Evolutionary conservation across 2,113 vertebrate species (phyloP).

Genomic region (Ciconia maguari): DNA sequence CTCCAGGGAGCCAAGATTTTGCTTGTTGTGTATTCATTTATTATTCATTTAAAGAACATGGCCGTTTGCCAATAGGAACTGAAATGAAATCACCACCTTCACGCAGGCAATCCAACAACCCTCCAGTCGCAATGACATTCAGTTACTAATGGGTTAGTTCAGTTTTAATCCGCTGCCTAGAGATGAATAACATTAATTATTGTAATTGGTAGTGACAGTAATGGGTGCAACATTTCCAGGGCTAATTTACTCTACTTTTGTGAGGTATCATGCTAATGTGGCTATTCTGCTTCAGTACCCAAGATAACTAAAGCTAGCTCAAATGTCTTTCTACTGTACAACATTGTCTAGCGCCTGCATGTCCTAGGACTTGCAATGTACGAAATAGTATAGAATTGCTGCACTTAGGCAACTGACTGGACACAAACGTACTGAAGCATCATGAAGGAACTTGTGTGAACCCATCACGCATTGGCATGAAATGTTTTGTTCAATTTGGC

Average conservation of each 20-base stretch:
- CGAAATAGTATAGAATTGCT: background rate
- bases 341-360: background rate
- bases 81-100: constrained; percentile 61
- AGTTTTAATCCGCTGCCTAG: constrained; percentile 56
- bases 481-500: background rate
- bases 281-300: constrained; percentile 46
- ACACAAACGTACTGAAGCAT: background rate
- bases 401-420: background rate
- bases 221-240: constrained; percentile 62
- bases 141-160: constrained; percentile 60
- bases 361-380: background rate
- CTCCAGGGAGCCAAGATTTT: constrained; percentile 34
- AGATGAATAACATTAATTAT: constrained; percentile 69
- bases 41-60: constrained; percentile 56
- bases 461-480: background rate
- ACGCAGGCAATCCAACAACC: constrained; percentile 30
- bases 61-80: constrained; percentile 53
- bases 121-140: constrained; percentile 47
- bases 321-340: background rate
- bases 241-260: constrained; percentile 66
- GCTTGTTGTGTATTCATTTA: constrained; percentile 58
- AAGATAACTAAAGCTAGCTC: constrained; percentile 38
- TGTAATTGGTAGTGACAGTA: constrained; percentile 66
- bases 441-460: background rate
- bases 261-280: constrained; percentile 48